Conservation (phyloP, 2,797 vertebrate species). For the Hippopotamyrus pictus region DNA sequence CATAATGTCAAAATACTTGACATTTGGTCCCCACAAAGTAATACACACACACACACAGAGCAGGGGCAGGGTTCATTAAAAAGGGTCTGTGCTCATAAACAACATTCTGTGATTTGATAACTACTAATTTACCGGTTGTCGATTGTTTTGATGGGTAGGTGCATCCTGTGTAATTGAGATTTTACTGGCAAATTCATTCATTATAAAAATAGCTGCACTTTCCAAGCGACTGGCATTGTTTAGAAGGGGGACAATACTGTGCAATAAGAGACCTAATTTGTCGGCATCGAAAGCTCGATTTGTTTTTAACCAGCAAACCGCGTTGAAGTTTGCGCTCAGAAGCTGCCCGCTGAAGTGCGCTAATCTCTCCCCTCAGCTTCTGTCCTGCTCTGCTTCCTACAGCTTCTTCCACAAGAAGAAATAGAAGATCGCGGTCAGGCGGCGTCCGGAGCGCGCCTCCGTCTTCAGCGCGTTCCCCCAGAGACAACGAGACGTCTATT, state of each 20-base stretch:
- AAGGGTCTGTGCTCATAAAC: not conserved
- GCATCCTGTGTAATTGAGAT: not conserved
- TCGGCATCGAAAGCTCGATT: not conserved
- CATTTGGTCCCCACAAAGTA: not conserved
- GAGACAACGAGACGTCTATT: not conserved
- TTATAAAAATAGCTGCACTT: not conserved
- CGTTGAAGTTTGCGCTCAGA: not conserved
- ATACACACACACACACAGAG: not conserved
- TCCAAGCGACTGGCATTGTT: not conserved
- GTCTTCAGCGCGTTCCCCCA: not conserved
- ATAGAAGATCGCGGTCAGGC: slow-evolving; percentile 32
- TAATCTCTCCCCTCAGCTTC: slow-evolving; percentile 48
- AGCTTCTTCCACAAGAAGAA: slow-evolving; percentile 67
- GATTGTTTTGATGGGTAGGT: not conserved
- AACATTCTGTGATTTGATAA: not conserved
- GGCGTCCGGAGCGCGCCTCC: slow-evolving; percentile 42
- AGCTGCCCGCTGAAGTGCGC: not conserved
- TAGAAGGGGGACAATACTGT: not conserved
- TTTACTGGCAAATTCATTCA: not conserved
- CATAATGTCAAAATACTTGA: not conserved
- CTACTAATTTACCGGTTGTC: not conserved
- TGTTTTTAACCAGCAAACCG: not conserved
- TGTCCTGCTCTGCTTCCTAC: slow-evolving; percentile 28
- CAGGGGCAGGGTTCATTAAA: not conserved
- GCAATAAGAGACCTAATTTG: too few relatives aligned